These are phyloP conservation scores for Tetheella fluctuosa DNA, from an alignment of 2,888 invertebrate genomes.

Conservation along the genomic window DNA sequence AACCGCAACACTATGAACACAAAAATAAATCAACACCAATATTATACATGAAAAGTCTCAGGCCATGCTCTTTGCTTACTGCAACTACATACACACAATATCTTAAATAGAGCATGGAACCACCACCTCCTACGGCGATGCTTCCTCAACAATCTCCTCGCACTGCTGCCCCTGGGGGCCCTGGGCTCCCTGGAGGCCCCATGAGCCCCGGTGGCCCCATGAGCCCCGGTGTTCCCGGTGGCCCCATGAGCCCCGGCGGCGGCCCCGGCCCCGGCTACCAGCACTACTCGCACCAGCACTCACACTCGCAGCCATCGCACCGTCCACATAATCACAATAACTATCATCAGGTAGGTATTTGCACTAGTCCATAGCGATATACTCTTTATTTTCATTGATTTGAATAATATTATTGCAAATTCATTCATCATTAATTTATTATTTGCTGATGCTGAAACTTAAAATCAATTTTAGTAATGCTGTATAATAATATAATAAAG, in stretches of 20 bases:
- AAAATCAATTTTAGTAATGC: too few relatives aligned
- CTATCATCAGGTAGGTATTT: slow-evolving; percentile 51
- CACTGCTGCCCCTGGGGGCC: slow-evolving; percentile 32
- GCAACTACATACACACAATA: background rate
- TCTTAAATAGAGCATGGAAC: slow-evolving; percentile 53
- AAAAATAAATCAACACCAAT: background rate
- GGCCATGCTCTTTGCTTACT: background rate
- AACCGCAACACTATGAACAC: background rate
- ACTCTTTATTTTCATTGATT: background rate
- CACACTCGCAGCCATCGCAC: slow-evolving; percentile 70
- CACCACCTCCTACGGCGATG: slow-evolving; percentile 25
- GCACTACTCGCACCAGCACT: slow-evolving; percentile 76
- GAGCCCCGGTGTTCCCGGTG: slow-evolving; percentile 14
- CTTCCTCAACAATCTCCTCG: slow-evolving; percentile 34
- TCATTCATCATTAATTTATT: too few relatives aligned
- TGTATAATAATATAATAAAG: too few relatives aligned
- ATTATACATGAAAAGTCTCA: background rate
- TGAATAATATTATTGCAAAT: too few relatives aligned
- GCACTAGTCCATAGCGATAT: too few relatives aligned
- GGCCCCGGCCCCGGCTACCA: slow-evolving; percentile 32
- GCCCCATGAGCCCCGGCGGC: background rate
- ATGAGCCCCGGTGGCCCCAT: background rate
- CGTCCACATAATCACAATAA: slow-evolving; percentile 47
- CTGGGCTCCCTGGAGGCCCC: slow-evolving; percentile 20
- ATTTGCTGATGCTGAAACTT: too few relatives aligned